Conservation (phyloP, 1,140 invertebrate species). For the Chironomus striatipennis region DNA sequence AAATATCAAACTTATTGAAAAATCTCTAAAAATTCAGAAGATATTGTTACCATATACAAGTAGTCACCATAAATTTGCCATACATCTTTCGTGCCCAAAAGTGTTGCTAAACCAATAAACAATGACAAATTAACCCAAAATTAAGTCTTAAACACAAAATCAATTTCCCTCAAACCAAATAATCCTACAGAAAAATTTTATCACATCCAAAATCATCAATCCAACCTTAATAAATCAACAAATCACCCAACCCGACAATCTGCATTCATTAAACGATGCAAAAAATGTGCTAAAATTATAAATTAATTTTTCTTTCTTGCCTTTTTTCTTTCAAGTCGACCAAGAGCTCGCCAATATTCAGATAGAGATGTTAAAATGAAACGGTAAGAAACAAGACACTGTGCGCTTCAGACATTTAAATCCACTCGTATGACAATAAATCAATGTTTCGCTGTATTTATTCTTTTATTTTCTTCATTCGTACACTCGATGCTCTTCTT, state of each 20-base stretch:
- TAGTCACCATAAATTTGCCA: no score
- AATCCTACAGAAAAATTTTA: neutral
- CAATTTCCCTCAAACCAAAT: neutral
- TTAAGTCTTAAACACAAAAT: neutral
- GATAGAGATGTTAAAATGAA: constrained; percentile 22
- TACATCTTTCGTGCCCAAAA: no score
- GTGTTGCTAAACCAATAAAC: no score
- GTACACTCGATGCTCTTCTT: neutral
- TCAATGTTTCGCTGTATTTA: constrained; percentile 12
- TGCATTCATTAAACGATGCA: neutral
- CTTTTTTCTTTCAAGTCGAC: neutral
- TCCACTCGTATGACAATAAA: constrained; percentile 18
- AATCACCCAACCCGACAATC: neutral
- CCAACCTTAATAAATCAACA: no score
- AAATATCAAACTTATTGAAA: no score
- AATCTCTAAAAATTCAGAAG: no score
- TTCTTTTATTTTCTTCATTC: neutral
- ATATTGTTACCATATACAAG: no score
- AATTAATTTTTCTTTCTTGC: neutral
- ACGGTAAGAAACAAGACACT: constrained; percentile 13
- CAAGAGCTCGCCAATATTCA: neutral
- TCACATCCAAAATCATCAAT: no score
- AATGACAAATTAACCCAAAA: no score
- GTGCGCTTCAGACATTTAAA: neutral
- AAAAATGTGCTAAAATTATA: neutral